Percentiles rank a stretch among this genome's conserved stretches.
phyloP scores from a whole-genome alignment of 2,888 invertebrate species.

The Melanchra persicariae region DNA sequence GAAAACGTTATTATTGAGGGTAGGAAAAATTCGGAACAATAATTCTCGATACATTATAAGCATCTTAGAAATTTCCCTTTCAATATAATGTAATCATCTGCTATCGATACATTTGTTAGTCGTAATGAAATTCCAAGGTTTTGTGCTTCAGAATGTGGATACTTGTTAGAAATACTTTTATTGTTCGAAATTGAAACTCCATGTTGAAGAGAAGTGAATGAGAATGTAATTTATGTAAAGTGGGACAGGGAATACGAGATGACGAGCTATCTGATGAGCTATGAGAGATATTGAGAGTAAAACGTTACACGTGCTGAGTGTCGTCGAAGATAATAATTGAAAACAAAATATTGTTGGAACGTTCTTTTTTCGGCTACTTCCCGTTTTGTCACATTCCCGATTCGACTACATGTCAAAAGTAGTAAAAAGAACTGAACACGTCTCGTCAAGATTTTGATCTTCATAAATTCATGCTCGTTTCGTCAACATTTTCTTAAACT shows the following conservation, averaged over 20 bases:
- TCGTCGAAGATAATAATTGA: conserved; percentile 2
- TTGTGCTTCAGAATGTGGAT: conserved; percentile 34
- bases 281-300: conserved; percentile 14
- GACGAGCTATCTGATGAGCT: conserved; percentile 26
- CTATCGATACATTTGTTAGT: conserved; percentile 60
- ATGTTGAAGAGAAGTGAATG: conserved; percentile 29
- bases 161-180: conserved; percentile 52
- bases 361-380: not conserved
- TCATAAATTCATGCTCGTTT: no score
- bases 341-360: not conserved
- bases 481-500: no score
- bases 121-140: conserved; percentile 62
- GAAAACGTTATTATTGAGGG: conserved; percentile 58
- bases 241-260: conserved; percentile 27
- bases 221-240: conserved; percentile 55
- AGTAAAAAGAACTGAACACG: no score
- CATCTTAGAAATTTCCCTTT: conserved; percentile 62
- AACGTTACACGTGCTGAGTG: conserved; percentile 1
- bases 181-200: conserved; percentile 41
- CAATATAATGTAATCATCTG: conserved; percentile 55
- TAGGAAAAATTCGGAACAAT: conserved; percentile 59
- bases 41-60: conserved; percentile 67
- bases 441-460: no score
- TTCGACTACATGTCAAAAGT: no score
- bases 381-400: no score